Evolutionary conservation across 2,113 vertebrate species (phyloP).

Genomic region (Muntiacus muntjak): DNA sequence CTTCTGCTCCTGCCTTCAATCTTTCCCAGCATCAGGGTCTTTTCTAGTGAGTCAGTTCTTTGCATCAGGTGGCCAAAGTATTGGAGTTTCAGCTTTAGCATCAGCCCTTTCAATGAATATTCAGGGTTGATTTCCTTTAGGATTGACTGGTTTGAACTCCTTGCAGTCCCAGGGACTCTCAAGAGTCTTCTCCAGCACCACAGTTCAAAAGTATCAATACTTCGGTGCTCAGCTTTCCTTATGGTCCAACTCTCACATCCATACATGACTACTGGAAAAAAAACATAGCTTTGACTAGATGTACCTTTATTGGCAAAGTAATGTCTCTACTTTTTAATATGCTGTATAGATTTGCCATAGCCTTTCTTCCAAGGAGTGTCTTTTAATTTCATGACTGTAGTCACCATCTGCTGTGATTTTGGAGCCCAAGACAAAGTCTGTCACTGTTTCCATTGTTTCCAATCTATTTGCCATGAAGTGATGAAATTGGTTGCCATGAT

Average conservation of each 20-base stretch:
- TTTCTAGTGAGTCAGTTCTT: background rate
- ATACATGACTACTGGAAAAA: background rate
- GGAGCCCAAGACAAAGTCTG: background rate
- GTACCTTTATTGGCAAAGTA: background rate
- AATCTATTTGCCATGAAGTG: background rate
- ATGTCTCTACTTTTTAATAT: background rate
- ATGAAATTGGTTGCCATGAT: background rate
- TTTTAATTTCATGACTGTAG: background rate
- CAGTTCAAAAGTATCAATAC: background rate
- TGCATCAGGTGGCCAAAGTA: background rate
- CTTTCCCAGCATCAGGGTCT: background rate
- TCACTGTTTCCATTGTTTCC: background rate
- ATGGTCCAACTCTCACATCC: background rate
- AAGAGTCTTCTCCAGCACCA: background rate
- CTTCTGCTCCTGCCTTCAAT: background rate
- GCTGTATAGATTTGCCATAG: background rate
- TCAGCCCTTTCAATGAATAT: background rate
- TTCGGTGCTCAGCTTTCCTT: background rate
- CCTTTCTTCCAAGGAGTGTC: background rate
- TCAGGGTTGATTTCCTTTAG: background rate
- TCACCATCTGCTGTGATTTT: background rate
- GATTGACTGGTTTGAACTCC: background rate
- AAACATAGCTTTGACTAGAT: background rate
- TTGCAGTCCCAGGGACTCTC: background rate
- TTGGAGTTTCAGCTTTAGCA: background rate